Percentiles rank a stretch among this genome's conserved stretches.
These are phyloP conservation scores for Phasia obesa DNA, from an alignment of 2,888 invertebrate species.

Conservation along the genomic window DNA sequence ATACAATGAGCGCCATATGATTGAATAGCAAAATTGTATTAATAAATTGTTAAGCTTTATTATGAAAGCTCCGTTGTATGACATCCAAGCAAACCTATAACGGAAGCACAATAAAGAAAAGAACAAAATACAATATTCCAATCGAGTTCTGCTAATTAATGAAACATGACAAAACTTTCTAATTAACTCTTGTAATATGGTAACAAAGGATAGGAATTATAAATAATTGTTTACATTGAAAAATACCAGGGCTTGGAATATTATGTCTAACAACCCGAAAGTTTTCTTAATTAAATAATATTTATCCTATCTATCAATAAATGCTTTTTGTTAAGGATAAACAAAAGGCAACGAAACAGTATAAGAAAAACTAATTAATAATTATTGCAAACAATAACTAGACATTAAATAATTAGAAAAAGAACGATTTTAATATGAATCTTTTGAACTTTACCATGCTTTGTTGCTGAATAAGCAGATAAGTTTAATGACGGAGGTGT, in stretches of 20 bases:
- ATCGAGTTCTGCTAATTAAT: constrained; percentile 55
- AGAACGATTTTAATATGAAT: too few relatives aligned
- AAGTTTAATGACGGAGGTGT: too few relatives aligned
- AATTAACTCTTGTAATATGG: constrained; percentile 35
- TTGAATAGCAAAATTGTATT: background rate
- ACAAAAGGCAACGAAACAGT: background rate
- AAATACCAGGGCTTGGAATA: background rate
- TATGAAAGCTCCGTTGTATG: constrained; percentile 31
- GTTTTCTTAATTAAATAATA: constrained; percentile 35
- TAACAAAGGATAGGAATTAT: background rate
- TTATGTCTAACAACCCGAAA: background rate
- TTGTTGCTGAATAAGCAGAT: too few relatives aligned
- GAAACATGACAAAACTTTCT: constrained; percentile 60
- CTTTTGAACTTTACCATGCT: too few relatives aligned
- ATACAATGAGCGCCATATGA: background rate
- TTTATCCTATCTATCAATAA: background rate
- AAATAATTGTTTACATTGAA: background rate
- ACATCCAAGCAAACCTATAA: background rate
- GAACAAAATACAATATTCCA: background rate
- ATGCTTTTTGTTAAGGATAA: background rate
- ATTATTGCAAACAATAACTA: background rate
- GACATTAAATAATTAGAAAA: too few relatives aligned
- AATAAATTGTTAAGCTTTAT: constrained; percentile 32
- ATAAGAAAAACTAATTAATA: background rate
- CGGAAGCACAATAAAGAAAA: background rate